A percentile compares a stretch with the other conserved stretches of the same genome.
Conservation (phyloP, 2,797 vertebrate species). For the Acanthornis magna region DNA sequence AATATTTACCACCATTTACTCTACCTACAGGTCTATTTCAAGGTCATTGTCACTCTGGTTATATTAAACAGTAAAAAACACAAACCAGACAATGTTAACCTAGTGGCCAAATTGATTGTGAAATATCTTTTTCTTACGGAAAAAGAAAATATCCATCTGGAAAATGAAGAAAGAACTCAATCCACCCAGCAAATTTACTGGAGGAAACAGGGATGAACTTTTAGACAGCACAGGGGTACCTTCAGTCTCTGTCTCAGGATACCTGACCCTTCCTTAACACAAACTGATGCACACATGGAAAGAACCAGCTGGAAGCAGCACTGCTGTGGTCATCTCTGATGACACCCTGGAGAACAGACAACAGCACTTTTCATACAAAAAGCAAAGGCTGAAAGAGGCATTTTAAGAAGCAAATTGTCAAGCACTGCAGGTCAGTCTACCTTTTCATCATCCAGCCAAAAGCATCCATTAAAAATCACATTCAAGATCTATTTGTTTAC, state of each 20-base stretch:
- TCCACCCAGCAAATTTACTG: background rate
- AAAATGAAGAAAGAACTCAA: background rate
- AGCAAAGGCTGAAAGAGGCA: background rate
- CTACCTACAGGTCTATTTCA: background rate
- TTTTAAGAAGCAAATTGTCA: background rate
- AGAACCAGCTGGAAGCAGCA: background rate
- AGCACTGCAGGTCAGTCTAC: background rate
- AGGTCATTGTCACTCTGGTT: background rate
- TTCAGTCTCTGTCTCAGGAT: background rate
- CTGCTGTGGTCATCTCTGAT: background rate
- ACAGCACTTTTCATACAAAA: background rate
- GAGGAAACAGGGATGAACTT: background rate
- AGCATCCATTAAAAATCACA: background rate
- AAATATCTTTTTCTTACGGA: background rate
- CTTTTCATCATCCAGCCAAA: background rate
- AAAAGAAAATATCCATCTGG: accelerated
- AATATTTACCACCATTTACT: background rate
- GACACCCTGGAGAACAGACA: background rate
- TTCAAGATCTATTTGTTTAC: background rate
- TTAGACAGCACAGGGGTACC: background rate
- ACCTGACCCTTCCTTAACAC: background rate
- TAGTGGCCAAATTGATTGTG: background rate
- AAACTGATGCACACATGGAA: accelerated
- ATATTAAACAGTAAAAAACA: background rate
- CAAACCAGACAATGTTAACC: accelerated